A percentile compares a stretch with the other conserved stretches of the same genome.
These are phyloP conservation scores for Nephrotoma guestfalica DNA, from an alignment of 2,888 invertebrate species.

Conservation along the genomic window DNA sequence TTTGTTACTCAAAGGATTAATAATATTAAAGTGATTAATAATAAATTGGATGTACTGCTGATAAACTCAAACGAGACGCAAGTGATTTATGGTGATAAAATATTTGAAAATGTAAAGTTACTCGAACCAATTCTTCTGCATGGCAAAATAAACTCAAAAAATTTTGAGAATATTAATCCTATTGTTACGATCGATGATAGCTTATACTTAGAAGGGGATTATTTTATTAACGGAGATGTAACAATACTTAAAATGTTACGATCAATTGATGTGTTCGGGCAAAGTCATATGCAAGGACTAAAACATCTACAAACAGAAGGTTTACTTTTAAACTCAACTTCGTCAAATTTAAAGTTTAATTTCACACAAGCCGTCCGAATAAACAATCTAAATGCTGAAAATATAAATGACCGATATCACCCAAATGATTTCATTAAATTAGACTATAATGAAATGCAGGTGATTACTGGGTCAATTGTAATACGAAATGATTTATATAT, in stretches of 20 bases:
- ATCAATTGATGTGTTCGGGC: conserved; percentile 20
- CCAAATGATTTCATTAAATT: conserved; percentile 30
- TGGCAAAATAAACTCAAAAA: conserved; percentile 30
- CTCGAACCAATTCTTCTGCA: conserved; percentile 28
- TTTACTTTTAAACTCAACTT: conserved; percentile 16
- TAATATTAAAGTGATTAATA: conserved; percentile 31
- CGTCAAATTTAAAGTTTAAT: not conserved
- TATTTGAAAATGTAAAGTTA: conserved; percentile 32
- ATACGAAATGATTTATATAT: conserved; percentile 32
- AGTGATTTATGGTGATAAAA: conserved; percentile 31
- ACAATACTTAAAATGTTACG: conserved; percentile 30
- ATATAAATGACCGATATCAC: conserved; percentile 31
- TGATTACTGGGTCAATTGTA: conserved; percentile 35
- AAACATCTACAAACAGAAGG: conserved; percentile 13
- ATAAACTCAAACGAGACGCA: conserved; percentile 29
- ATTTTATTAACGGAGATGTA: conserved; percentile 33
- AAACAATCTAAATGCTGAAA: conserved; percentile 28
- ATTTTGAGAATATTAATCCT: conserved; percentile 32
- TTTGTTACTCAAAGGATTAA: conserved; percentile 32
- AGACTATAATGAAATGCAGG: conserved; percentile 27
- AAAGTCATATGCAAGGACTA: not conserved
- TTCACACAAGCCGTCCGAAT: conserved; percentile 17
- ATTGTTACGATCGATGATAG: conserved; percentile 30
- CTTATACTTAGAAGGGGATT: conserved; percentile 30
- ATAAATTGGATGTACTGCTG: conserved; percentile 33